Evolutionary conservation across 2,888 invertebrate species (phyloP).

Genomic region (Drosophila pseudotalamancana): DNA sequence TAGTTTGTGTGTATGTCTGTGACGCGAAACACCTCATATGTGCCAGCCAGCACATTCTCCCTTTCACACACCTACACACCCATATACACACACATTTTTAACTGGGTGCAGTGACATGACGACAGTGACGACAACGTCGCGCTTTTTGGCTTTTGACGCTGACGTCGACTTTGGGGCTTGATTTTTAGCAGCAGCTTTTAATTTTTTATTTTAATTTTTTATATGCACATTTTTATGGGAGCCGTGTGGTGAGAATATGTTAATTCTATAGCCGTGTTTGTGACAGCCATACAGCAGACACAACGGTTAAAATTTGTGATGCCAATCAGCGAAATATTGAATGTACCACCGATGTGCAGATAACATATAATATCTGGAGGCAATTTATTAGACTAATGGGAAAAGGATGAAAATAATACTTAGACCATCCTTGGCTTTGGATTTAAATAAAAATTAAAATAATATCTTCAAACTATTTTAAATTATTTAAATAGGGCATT

Average conservation of each 20-base stretch:
- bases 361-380: background rate
- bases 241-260: constrained; percentile 44
- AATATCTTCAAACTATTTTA: no score
- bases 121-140: constrained; percentile 65
- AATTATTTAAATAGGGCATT: no score
- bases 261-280: constrained; percentile 48
- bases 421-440: no score
- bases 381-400: background rate
- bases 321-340: constrained; percentile 28
- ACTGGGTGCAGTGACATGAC: constrained; percentile 73
- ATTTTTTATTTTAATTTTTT: constrained; percentile 78
- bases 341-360: background rate
- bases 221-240: constrained; percentile 46
- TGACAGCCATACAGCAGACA: constrained; percentile 26
- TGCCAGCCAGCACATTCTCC: constrained; percentile 41
- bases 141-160: constrained; percentile 74
- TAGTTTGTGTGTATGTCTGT: constrained; percentile 49
- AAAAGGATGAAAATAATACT: background rate
- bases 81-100: background rate
- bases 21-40: constrained; percentile 68
- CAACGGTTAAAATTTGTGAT: constrained; percentile 1
- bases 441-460: no score
- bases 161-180: constrained; percentile 59
- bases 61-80: background rate
- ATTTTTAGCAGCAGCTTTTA: constrained; percentile 78